Percentiles rank a stretch among this genome's conserved stretches.
These are phyloP conservation scores for Knipowitschia caucasica DNA, from an alignment of 2,797 vertebrate species.

Conservation along the genomic window DNA sequence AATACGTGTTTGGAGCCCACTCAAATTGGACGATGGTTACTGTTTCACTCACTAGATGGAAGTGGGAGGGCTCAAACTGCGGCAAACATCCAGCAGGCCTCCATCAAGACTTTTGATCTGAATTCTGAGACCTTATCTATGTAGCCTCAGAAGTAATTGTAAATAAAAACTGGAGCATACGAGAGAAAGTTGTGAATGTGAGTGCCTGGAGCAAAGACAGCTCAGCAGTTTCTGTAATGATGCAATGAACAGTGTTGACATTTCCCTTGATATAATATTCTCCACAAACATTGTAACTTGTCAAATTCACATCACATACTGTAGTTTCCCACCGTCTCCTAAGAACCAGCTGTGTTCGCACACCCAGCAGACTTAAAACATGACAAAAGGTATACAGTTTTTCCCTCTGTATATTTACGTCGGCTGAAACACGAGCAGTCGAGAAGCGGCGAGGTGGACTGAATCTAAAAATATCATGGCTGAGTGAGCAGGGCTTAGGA, in stretches of 20 bases:
- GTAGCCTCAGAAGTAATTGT: too few species aligned
- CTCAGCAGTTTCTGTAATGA: background rate
- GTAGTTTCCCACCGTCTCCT: conserved; percentile 8
- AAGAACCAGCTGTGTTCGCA: conserved; percentile 2
- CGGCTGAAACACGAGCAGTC: conserved; percentile 53
- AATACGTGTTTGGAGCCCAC: conserved; percentile 38
- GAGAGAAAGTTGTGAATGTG: too few species aligned
- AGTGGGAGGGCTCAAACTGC: background rate
- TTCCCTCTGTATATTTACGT: conserved; percentile 46
- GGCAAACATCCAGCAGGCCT: background rate
- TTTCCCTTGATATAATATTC: background rate
- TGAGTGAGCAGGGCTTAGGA: conserved; percentile 60
- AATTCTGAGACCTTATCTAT: too few species aligned
- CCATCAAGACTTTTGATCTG: background rate
- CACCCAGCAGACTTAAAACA: conserved; percentile 12
- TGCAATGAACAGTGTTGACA: background rate
- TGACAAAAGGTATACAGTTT: conserved; percentile 10
- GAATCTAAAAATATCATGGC: conserved; percentile 66
- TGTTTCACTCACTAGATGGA: conserved; percentile 21
- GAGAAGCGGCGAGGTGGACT: conserved; percentile 48
- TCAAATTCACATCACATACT: background rate
- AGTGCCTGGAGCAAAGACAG: too few species aligned
- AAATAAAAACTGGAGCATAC: too few species aligned
- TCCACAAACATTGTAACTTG: background rate
- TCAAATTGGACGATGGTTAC: conserved; percentile 28